Conservation (phyloP, 2,797 vertebrate genomes). For the Notamacropus eugenii region DNA sequence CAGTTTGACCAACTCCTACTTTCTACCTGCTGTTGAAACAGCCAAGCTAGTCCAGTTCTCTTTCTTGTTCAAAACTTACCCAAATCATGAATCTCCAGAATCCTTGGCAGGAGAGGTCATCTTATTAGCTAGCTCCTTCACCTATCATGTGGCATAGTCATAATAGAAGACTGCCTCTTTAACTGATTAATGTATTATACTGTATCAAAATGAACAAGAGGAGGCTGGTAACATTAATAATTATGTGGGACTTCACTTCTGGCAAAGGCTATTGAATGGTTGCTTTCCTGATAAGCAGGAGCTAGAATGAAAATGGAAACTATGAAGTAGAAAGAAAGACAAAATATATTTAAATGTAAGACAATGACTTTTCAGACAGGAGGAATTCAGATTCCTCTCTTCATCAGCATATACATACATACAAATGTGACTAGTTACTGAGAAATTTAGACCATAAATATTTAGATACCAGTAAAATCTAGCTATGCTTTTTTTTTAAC, state of each 20-base stretch:
- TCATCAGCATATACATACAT: not conserved
- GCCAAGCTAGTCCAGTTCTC: not conserved
- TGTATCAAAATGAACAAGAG: not conserved
- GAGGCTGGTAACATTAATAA: not conserved
- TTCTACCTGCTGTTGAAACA: not conserved
- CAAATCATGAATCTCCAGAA: not conserved
- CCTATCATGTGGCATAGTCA: not conserved
- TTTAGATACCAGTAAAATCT: not conserved
- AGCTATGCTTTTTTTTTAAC: not conserved
- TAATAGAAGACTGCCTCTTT: not conserved
- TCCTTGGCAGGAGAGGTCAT: not conserved
- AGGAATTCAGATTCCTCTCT: not conserved
- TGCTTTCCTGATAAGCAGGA: not conserved
- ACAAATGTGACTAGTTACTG: not conserved
- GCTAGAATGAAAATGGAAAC: not conserved
- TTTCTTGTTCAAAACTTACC: not conserved
- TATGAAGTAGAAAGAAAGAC: not conserved
- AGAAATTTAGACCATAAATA: not conserved
- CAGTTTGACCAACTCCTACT: not conserved
- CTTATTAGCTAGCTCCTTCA: not conserved
- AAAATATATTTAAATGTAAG: not conserved
- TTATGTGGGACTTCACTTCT: not conserved
- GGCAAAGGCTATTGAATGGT: not conserved
- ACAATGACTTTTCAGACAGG: not conserved
- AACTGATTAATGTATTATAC: not conserved